Conservation (phyloP, 2,888 invertebrate genomes). For the Panopea generosa region DNA sequence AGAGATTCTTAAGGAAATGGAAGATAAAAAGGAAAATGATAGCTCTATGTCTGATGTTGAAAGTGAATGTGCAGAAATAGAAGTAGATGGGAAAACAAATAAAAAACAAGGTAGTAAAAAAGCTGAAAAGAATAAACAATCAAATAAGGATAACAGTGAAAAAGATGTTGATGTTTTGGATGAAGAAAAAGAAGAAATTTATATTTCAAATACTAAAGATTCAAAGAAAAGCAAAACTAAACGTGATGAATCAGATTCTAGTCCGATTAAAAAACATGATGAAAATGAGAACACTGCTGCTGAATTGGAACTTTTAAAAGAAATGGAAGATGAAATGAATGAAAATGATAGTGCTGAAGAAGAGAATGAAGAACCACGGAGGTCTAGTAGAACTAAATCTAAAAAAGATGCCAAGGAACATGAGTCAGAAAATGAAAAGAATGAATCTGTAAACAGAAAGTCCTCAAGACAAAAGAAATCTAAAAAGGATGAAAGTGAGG, state of each 20-base stretch:
- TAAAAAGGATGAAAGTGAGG: slow-evolving; percentile 4
- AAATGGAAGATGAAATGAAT: slow-evolving; percentile 61
- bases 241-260: slow-evolving; percentile 16
- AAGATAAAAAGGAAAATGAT: slow-evolving; percentile 23
- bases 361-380: slow-evolving; percentile 24
- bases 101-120: slow-evolving; percentile 27
- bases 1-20: slow-evolving; percentile 18
- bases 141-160: neutral
- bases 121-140: too few species aligned
- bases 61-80: slow-evolving; percentile 11
- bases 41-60: too few species aligned
- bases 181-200: slow-evolving; percentile 20
- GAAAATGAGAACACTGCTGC: slow-evolving; percentile 57
- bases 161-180: slow-evolving; percentile 13
- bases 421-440: slow-evolving; percentile 17
- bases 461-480: slow-evolving; percentile 10
- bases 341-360: slow-evolving; percentile 31
- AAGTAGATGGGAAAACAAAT: slow-evolving; percentile 11
- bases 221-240: slow-evolving; percentile 19
- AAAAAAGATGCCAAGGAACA: slow-evolving; percentile 30
- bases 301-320: slow-evolving; percentile 62
- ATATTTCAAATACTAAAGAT: slow-evolving; percentile 1
- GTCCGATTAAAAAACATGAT: slow-evolving; percentile 23
- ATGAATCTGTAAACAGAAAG: slow-evolving; percentile 4
- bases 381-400: slow-evolving; percentile 27